These are phyloP conservation scores for Megalops atlanticus DNA, from an alignment of 2,113 vertebrate genomes.

Conservation along the genomic window DNA sequence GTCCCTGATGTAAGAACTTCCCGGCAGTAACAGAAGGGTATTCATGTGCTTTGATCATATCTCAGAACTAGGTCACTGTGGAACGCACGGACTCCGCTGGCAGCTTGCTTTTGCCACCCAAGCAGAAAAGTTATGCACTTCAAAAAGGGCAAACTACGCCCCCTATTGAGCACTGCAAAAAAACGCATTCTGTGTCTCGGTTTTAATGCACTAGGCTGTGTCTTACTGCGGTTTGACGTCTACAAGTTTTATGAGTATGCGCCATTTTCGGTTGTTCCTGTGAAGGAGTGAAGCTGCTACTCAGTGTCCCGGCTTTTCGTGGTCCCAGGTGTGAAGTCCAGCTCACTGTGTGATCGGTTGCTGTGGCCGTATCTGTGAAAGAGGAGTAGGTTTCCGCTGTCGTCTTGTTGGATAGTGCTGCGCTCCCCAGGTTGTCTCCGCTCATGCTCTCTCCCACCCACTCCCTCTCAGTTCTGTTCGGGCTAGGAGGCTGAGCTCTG, in stretches of 20 bases:
- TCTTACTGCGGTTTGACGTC: conserved; percentile 20
- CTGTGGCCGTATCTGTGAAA: conserved; percentile 4
- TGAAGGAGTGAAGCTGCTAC: background rate
- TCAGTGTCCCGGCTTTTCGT: background rate
- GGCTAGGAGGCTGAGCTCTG: conserved; percentile 59
- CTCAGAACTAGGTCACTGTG: conserved; percentile 36
- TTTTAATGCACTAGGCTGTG: conserved; percentile 15
- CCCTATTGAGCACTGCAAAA: conserved; percentile 12
- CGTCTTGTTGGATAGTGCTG: conserved; percentile 29
- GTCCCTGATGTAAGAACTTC: background rate
- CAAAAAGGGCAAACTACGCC: background rate
- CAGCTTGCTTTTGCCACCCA: conserved; percentile 25
- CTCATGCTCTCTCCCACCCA: conserved; percentile 24
- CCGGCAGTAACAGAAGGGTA: background rate
- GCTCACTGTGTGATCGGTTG: conserved; percentile 10
- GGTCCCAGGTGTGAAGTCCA: background rate
- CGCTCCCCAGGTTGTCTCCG: conserved; percentile 30
- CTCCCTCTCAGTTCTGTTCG: conserved; percentile 9
- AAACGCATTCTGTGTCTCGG: background rate
- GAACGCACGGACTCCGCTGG: conserved; percentile 11
- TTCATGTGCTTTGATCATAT: background rate
- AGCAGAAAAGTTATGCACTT: conserved; percentile 11
- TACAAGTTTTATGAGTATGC: conserved; percentile 21
- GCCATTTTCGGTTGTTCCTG: conserved; percentile 2
- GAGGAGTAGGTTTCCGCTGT: conserved; percentile 16